These are phyloP conservation scores for Synanthedon formicaeformis DNA, from an alignment of 2,888 invertebrate genomes.

Conservation along the genomic window DNA sequence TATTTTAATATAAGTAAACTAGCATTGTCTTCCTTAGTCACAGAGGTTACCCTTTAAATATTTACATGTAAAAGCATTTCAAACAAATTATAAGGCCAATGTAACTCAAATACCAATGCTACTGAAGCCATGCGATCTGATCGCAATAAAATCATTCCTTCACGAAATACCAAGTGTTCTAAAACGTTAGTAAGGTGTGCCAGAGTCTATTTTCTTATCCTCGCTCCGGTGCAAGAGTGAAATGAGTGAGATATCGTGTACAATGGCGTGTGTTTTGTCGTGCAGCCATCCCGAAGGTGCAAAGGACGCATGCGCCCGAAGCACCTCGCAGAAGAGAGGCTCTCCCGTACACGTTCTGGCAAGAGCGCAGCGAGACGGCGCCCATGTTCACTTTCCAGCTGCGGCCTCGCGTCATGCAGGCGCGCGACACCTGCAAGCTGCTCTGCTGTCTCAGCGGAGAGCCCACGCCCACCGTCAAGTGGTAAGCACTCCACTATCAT, in stretches of 20 bases:
- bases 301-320: slow-evolving; percentile 78
- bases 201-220: too few species aligned
- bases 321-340: slow-evolving; percentile 84
- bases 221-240: too few species aligned
- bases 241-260: too few species aligned
- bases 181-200: too few species aligned
- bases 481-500: slow-evolving; percentile 66
- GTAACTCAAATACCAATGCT: too few species aligned
- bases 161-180: background rate
- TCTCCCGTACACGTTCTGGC: slow-evolving; percentile 89
- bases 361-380: slow-evolving; percentile 91
- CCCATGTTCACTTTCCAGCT: slow-evolving; percentile 98
- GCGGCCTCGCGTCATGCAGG: slow-evolving; percentile 98
- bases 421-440: slow-evolving; percentile 95
- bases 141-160: too few species aligned
- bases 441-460: slow-evolving; percentile 96
- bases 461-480: slow-evolving; percentile 92
- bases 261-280: background rate
- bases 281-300: slow-evolving; percentile 82
- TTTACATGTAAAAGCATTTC: too few species aligned
- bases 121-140: too few species aligned
- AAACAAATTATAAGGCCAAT: too few species aligned
- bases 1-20: too few species aligned
- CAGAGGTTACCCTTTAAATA: too few species aligned
- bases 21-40: too few species aligned